Evolutionary conservation across 2,797 vertebrate genomes (phyloP), one percentile per base, ranked within the genome.

Genomic region (Catostomus latipinnis): DNA sequence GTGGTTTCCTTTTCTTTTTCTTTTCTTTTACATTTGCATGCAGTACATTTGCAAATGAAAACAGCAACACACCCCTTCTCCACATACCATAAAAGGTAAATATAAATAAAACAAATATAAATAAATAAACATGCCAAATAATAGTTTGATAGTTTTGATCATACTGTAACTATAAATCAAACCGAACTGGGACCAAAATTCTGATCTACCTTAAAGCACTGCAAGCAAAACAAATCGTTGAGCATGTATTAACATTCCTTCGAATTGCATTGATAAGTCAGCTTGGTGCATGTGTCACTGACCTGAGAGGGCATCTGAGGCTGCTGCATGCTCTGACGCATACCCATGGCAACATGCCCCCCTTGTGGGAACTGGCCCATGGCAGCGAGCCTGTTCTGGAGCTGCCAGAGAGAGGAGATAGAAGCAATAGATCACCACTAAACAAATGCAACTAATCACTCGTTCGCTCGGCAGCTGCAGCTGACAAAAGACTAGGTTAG

Each of bases 351-450:
- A 78, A 96, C 93, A 0, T 94, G 94, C 16, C 92, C 88, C 66
- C 48, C 94, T 66, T 93, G 95, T 69, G 95, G 94, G 85, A 97
- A 97, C 87, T 93, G 92, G 89, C 91, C 94, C 85, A 98, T 93
- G 82, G 93, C 93, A 0, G 94, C 93, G 83, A 97, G 93, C 53
- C 97, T 92, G 89, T 95, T 98, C 83, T 98, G 96, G 71, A 98
- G 88, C 96, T 96, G 90, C 73, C 78, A 46, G 54, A 18, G 46
- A 57, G 68, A 81, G 6, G 11, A 69, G 72, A 49, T 57, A 54
- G 54, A 5, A 68, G 46, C 18, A 14, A 56, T 22, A 80, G 63
- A 78, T 76, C 16, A 49, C 45, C 34, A 57, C 61, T 67, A 71
- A 71, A 71, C 18, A 69, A 82, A 34, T 56, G 63, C 52, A 80